Evolutionary conservation across 2,113 vertebrate genomes (phyloP), one percentile per base, ranked within the genome.

Genomic region (Bos javanicus): DNA sequence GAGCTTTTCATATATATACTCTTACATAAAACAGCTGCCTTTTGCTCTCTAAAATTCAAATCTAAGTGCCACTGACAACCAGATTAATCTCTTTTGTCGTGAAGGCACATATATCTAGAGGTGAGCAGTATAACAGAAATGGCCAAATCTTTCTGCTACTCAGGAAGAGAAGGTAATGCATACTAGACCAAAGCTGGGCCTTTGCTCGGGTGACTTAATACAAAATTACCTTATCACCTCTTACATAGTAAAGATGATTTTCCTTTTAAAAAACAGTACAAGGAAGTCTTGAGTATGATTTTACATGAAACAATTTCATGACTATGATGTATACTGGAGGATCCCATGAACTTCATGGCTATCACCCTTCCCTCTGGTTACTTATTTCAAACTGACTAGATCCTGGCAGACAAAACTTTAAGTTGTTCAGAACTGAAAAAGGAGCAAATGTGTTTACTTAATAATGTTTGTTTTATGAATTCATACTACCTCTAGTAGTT

Each of bases 371-470:
- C 56, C 30, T 93, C 25, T 78, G 62, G 33, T 87, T 89, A 90
- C 36, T 84, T 87, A 30, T 60, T 93, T 95, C 74, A 96, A 54
- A 81, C 67, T 78, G 33, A 60, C 62, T 88, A 93, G 78, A 48
- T 88, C 43, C 17, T 83, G 36, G 59, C 50, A 83, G 64, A 84
- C n/a, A 95, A 91, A 88, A 50, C 23, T 80, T 80, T 17, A 91
- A 90, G 23, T 91, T 87, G 52, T 90, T 97, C 43, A 74, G 92
- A 96, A 96, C 46, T n/a, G 84, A 78, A 89, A 97, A 50, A 96
- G 19, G 57, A 87, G 59, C 33, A 83, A 89, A 59, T 93, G 8
- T 93, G 43, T 89, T 91, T 80, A 93, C 26, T 90, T 97, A 96
- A 36, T 88, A 81, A 94, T 80, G 30, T 94, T 83, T 92, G 52